Evolutionary conservation across 1,140 invertebrate genomes (phyloP).

Genomic region (Bradynema listronoti): DNA sequence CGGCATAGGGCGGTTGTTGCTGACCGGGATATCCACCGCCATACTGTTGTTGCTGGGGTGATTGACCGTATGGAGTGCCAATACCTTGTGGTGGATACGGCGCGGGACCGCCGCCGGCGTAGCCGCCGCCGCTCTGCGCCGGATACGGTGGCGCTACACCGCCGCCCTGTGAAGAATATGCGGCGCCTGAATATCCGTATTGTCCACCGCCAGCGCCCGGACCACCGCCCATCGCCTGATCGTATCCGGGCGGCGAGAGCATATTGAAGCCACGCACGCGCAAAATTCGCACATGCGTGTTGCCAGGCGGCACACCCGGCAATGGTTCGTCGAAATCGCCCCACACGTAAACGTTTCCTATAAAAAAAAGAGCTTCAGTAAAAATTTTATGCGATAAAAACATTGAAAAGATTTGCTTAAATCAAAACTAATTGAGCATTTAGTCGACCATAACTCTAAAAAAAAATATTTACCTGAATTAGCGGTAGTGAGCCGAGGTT

Average conservation of each 20-base stretch:
- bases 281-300: slow-evolving; percentile 54
- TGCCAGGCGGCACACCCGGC: slow-evolving; percentile 53
- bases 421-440: background rate
- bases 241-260: slow-evolving; percentile 31
- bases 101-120: too few relatives aligned
- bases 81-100: slow-evolving; percentile 7
- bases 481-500: slow-evolving; percentile 52
- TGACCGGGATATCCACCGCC: slow-evolving; percentile 14
- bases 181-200: slow-evolving; percentile 17
- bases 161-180: too few relatives aligned
- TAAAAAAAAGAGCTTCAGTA: slow-evolving; percentile 8
- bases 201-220: background rate
- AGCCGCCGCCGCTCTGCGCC: too few relatives aligned
- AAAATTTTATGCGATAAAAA: slow-evolving; percentile 15
- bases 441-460: background rate
- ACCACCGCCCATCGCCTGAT: slow-evolving; percentile 20
- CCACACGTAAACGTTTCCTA: slow-evolving; percentile 56
- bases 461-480: slow-evolving; percentile 40
- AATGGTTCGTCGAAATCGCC: slow-evolving; percentile 56
- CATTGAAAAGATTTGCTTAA: background rate
- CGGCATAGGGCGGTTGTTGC: too few relatives aligned
- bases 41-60: background rate
- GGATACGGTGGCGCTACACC: slow-evolving; percentile 3
- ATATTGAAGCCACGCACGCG: slow-evolving; percentile 36
- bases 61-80: too few relatives aligned